Evolutionary conservation across 1,140 invertebrate genomes (phyloP).

Genomic region (Drosophila varians): DNA sequence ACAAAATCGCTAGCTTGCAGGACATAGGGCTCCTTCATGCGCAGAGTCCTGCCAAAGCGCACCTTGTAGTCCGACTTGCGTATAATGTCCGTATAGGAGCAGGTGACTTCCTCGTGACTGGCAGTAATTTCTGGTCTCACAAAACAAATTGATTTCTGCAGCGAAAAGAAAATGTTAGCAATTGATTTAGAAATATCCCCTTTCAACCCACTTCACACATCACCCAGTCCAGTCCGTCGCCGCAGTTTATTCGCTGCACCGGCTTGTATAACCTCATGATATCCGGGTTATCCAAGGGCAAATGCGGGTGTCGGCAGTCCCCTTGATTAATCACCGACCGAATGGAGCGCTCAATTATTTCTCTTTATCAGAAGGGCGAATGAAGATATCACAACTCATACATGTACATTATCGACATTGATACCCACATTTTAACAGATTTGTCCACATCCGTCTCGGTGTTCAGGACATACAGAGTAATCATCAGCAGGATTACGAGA

Average conservation of each 20-base stretch:
- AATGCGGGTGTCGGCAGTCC: constrained; percentile 87
- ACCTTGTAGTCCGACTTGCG: constrained; percentile 86
- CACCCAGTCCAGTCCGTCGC: constrained; percentile 85
- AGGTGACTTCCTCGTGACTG: constrained; percentile 84
- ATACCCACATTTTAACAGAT: constrained; percentile 46
- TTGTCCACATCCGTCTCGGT: constrained; percentile 39
- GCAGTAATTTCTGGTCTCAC: constrained; percentile 84
- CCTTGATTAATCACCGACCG: constrained; percentile 74
- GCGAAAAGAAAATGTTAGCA: not conserved
- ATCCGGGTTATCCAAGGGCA: constrained; percentile 87
- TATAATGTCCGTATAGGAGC: constrained; percentile 87
- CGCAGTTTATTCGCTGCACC: constrained; percentile 86
- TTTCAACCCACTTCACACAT: constrained; percentile 82
- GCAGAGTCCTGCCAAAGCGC: constrained; percentile 84
- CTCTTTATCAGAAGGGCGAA: constrained; percentile 39
- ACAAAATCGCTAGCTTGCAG: constrained; percentile 88
- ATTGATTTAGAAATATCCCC: not conserved
- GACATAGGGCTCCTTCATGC: constrained; percentile 86
- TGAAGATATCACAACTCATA: not conserved
- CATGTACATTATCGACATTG: not conserved
- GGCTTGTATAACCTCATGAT: constrained; percentile 88
- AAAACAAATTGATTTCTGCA: constrained; percentile 84
- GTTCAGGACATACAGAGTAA: constrained; percentile 22
- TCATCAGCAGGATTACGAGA: not conserved
- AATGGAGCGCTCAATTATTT: constrained; percentile 83